Conservation (phyloP, 2,113 vertebrate species). For the Tapirus terrestris region DNA sequence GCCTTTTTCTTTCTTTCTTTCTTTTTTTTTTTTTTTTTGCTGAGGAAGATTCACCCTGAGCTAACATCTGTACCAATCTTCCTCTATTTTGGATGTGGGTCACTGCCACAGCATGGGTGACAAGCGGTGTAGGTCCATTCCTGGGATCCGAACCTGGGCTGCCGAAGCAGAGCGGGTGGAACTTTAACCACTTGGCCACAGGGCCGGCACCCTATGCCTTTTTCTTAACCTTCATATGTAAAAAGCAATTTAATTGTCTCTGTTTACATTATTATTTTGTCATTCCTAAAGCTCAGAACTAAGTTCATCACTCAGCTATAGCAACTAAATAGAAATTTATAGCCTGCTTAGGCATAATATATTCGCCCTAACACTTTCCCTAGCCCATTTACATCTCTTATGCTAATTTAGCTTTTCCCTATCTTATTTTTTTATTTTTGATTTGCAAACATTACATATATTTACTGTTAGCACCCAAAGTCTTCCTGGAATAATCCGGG, state of each 20-base stretch:
- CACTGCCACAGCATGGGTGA: no score
- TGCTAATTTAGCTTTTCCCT: background rate
- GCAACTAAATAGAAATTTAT: conserved; percentile 18
- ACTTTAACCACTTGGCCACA: no score
- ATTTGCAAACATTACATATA: conserved; percentile 11
- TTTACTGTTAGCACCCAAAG: background rate
- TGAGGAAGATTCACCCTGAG: no score
- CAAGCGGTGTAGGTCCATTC: no score
- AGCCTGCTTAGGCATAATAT: background rate
- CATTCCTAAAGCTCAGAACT: conserved; percentile 25
- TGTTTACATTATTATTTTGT: conserved; percentile 31
- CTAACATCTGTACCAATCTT: no score
- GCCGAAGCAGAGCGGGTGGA: no score
- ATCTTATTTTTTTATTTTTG: background rate
- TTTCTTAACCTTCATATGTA: background rate
- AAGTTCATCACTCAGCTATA: background rate
- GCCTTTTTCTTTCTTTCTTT: background rate
- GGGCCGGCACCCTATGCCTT: background rate
- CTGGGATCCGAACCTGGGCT: no score
- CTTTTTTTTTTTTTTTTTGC: no score
- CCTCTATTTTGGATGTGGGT: no score
- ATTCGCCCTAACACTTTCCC: background rate
- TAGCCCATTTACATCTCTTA: background rate
- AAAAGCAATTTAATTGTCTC: background rate
- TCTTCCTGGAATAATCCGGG: background rate